Evolutionary conservation across 2,113 vertebrate species (phyloP).

Genomic region (Gallinago undulata): DNA sequence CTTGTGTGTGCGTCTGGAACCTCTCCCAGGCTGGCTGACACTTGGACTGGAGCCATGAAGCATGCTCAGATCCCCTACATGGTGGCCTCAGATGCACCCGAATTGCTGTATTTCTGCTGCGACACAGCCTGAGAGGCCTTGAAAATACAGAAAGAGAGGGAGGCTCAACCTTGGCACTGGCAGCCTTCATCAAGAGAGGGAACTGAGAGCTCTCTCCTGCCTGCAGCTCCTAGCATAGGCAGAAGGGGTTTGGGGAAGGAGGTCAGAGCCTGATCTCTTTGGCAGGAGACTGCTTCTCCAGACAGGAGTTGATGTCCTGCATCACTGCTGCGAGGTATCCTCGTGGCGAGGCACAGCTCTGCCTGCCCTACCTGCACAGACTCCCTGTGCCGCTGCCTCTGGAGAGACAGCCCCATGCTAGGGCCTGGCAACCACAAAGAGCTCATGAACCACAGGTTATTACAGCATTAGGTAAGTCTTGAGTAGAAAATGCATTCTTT

Average conservation of each 20-base stretch:
- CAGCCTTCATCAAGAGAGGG: not conserved
- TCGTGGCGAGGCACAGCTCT: fast-evolving
- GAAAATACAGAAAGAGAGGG: not conserved
- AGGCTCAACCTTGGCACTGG: not conserved
- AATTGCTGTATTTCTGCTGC: not conserved
- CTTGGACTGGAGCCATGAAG: not conserved
- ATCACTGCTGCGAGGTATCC: not conserved
- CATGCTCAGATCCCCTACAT: not conserved
- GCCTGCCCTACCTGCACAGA: not conserved
- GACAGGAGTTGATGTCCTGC: not conserved
- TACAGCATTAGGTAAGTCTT: not conserved
- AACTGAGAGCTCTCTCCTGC: not conserved
- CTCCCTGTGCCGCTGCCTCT: not conserved
- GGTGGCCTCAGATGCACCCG: not conserved
- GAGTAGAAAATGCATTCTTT: not conserved
- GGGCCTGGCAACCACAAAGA: not conserved
- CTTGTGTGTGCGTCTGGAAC: not conserved
- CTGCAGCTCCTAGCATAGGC: not conserved
- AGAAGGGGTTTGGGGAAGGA: not conserved
- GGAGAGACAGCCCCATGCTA: not conserved
- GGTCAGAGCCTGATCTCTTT: not conserved
- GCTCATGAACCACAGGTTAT: not conserved
- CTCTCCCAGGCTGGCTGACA: not conserved
- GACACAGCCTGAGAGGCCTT: not conserved
- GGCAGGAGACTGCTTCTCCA: not conserved